Evolutionary conservation across 2,888 invertebrate species (phyloP).

Genomic region (Bugulina stolonifera): DNA sequence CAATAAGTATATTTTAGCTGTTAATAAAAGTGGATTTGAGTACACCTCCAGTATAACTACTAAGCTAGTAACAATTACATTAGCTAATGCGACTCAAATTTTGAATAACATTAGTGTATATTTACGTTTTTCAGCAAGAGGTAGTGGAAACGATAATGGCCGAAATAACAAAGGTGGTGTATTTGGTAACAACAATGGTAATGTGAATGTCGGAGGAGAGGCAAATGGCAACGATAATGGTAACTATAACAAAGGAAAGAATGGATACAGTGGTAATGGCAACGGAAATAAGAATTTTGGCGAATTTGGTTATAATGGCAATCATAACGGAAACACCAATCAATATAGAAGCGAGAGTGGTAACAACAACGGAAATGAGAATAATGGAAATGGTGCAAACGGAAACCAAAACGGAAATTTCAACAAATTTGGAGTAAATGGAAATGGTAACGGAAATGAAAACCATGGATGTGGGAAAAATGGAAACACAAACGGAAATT

Average conservation of each 20-base stretch:
- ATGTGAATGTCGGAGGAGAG: background rate
- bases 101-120: too few species aligned
- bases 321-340: background rate
- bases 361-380: slow-evolving; percentile 4
- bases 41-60: too few species aligned
- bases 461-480: background rate
- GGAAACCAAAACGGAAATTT: slow-evolving; percentile 1
- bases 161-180: background rate
- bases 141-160: background rate
- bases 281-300: background rate
- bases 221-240: background rate
- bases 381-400: background rate
- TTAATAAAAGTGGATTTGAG: too few species aligned
- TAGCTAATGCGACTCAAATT: too few species aligned
- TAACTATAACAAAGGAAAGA: background rate
- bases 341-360: background rate
- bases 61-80: too few species aligned
- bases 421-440: background rate
- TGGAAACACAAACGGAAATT: slow-evolving; percentile 9
- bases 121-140: background rate
- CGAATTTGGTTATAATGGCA: background rate
- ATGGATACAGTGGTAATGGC: background rate
- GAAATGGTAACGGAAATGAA: slow-evolving; percentile 13
- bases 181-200: background rate
- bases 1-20: too few species aligned